These are phyloP conservation scores for Montipora capricornis DNA, from an alignment of 64 coral and sea anemone species.

Conservation along the genomic window DNA sequence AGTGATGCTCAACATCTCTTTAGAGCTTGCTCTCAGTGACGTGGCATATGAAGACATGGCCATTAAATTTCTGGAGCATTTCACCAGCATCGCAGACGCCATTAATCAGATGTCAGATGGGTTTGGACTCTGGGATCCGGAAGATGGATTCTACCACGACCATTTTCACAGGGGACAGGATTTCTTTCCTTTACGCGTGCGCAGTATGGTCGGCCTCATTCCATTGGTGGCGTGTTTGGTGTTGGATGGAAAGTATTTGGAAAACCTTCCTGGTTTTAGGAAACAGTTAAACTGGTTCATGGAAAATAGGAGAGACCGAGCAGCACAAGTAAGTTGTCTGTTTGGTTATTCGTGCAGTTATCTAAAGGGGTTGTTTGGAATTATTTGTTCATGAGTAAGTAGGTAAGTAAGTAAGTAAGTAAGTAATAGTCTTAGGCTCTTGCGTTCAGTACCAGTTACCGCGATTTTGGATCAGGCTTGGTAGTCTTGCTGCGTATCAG, in stretches of 20 bases:
- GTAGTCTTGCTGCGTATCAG: no score
- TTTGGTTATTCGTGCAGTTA: neutral
- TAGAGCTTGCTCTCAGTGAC: slow-evolving; percentile 78
- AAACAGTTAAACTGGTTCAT: slow-evolving; percentile 89
- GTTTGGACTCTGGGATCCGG: slow-evolving; percentile 77
- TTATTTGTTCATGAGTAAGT: no score
- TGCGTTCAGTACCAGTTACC: no score
- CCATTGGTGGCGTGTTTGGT: no score
- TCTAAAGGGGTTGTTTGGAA: no score
- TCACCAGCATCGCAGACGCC: slow-evolving; percentile 81
- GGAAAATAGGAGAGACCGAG: slow-evolving; percentile 76
- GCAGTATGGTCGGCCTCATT: slow-evolving; percentile 82
- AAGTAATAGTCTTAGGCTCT: no score
- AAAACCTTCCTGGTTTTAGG: slow-evolving; percentile 80
- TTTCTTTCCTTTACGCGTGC: slow-evolving; percentile 69
- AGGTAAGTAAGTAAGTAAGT: no score
- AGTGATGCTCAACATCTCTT: slow-evolving; percentile 81
- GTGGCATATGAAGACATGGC: slow-evolving; percentile 84
- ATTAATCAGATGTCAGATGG: slow-evolving; percentile 88
- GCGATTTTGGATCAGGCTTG: no score
- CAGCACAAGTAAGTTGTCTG: slow-evolving; percentile 53
- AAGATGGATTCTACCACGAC: slow-evolving; percentile 91
- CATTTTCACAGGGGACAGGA: slow-evolving; percentile 35
- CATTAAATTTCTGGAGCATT: slow-evolving; percentile 87
- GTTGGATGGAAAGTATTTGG: slow-evolving; percentile 65